Base-by-base conservation (phyloP, 2,113 vertebrate species). In the Equus quagga region DNA sequence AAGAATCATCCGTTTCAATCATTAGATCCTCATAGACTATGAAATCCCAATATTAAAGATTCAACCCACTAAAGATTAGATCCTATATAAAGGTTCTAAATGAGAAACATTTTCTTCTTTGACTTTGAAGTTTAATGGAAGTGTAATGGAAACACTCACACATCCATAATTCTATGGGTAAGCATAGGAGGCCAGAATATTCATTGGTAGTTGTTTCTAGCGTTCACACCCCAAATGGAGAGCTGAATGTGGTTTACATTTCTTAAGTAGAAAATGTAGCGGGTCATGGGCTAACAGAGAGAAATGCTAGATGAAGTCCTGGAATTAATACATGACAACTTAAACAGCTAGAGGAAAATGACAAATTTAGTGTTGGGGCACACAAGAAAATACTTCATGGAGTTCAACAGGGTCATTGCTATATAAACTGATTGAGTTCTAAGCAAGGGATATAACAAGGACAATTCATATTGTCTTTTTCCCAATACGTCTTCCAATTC, bases 1-100 rank as follows among this genome's bases (percentile, higher is more conserved):
- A n/a, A 21, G 36, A 93, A 70, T 64, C 26, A 24, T 51, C 36
- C 18, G 86, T 72, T 82, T 97, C 60, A 78, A 36, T 93, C 89
- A 86, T 86, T 54, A 80, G 60, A 36, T 91, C 31, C 56, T 90
- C 56, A 17, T 10, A 65, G 18, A 21, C 9, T 60, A 33, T 72
- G 41, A 87, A 96, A 91, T 46, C 7, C 19, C 51, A 54, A 6
- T 76, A 49, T 24, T 44, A 49, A 94, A 88, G 15, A 33, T 12
- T 12, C 54, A n/a, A 41, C n/a, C 36, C 73, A 33, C 23, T 49
- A 80, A 60, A 84, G 23, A 67, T 44, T 19, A 80, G 11, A 90
- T n/a, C 19, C 36, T 33, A 12, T 8, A 23, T 26, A 73, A 84
- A 18, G 33, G 10, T 95, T 88, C 26, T 78, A 81, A 92, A 60